These are phyloP conservation scores for Lasioglossum zephyrum DNA, from an alignment of 2,888 invertebrate genomes.

Conservation along the genomic window DNA sequence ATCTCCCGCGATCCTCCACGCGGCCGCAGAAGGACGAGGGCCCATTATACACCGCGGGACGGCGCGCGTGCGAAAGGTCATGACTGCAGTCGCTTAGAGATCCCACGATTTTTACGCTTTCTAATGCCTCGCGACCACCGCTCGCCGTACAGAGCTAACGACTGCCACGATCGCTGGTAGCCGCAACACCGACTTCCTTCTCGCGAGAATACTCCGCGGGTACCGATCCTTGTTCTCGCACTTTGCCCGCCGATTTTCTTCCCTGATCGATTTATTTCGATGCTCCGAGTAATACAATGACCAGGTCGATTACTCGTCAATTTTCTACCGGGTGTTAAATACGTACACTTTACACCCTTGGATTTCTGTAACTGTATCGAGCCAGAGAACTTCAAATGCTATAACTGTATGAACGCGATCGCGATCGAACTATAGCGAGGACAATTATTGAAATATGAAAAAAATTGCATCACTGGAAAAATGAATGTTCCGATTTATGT, in stretches of 20 bases:
- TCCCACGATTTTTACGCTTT: conserved; percentile 66
- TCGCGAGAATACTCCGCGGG: not conserved
- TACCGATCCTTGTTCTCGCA: not conserved
- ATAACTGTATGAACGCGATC: not conserved
- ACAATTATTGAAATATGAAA: not conserved
- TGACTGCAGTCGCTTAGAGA: conserved; percentile 65
- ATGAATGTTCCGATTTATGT: not conserved
- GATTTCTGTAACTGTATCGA: not conserved
- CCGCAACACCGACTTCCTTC: conserved; percentile 7
- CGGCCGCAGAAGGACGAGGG: conserved; percentile 65
- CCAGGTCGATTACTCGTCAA: not conserved
- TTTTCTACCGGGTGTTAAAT: not conserved
- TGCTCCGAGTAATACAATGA: not conserved
- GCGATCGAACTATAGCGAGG: not conserved
- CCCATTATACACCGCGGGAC: conserved; percentile 62
- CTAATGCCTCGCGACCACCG: conserved; percentile 65
- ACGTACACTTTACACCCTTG: not conserved
- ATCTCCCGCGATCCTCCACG: conserved; percentile 67
- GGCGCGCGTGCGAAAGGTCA: conserved; percentile 74
- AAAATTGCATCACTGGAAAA: not conserved
- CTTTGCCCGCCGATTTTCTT: not conserved
- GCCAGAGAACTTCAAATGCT: no score
- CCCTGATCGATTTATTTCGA: not conserved
- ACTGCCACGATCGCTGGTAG: conserved; percentile 59
- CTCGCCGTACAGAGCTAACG: conserved; percentile 68